A percentile compares a stretch with the other conserved stretches of the same genome.
Conservation (phyloP, 1,140 invertebrate species). For the Conus betulinus region DNA sequence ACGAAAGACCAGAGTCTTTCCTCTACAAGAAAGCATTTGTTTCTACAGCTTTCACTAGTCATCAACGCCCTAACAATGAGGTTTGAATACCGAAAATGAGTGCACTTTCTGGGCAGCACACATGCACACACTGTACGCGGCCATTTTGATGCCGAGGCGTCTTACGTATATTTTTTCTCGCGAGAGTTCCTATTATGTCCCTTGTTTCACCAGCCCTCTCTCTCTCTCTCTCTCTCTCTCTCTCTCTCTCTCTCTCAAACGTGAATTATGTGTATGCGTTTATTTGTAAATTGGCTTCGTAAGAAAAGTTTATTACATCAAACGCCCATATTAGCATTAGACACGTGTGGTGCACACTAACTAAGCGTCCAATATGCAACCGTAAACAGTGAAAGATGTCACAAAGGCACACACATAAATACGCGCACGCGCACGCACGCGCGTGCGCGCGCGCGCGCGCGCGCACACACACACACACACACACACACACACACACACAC, state of each 20-base stretch:
- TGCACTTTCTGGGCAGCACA: slow-evolving; percentile 31
- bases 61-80: slow-evolving; percentile 5
- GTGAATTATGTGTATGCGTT: no score
- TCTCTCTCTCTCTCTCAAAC: not conserved
- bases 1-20: not conserved
- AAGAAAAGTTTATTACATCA: not conserved
- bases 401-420: no score
- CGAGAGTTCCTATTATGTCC: slow-evolving; percentile 14
- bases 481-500: no score
- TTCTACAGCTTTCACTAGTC: not conserved
- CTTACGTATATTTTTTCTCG: not conserved
- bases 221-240: not conserved
- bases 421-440: not conserved
- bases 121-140: slow-evolving; percentile 46
- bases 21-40: not conserved
- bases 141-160: slow-evolving; percentile 35
- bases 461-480: no score
- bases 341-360: no score
- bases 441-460: no score
- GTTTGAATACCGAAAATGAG: slow-evolving; percentile 16
- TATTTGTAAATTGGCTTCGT: no score
- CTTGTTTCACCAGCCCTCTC: not conserved
- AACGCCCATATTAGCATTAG: not conserved
- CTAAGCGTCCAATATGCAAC: no score
- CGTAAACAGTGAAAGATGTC: no score